Conservation (phyloP, 2,888 invertebrate genomes). For the Synanthedon andrenaeformis region DNA sequence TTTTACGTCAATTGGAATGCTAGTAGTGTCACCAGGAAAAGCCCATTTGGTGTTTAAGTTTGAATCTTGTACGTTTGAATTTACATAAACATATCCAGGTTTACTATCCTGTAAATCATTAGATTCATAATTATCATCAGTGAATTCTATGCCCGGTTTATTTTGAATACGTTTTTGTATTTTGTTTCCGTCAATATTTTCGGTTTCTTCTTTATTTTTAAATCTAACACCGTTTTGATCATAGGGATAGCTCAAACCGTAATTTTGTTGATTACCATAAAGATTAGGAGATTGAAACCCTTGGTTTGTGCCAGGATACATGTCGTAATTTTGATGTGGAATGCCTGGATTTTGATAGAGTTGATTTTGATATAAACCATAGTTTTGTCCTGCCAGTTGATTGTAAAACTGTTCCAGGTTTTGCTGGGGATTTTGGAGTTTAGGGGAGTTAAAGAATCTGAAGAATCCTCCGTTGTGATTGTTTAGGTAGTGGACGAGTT, state of each 20-base stretch:
- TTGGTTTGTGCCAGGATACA: slow-evolving; percentile 6
- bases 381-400: slow-evolving; percentile 25
- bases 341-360: slow-evolving; percentile 1
- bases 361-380: slow-evolving; percentile 12
- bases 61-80: not conserved
- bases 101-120: not conserved
- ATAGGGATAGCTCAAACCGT: slow-evolving; percentile 18
- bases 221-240: slow-evolving; percentile 16
- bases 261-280: slow-evolving; percentile 6
- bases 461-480: slow-evolving; percentile 90
- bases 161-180: slow-evolving; percentile 48
- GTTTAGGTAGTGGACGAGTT: slow-evolving; percentile 82
- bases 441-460: slow-evolving; percentile 76
- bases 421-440: slow-evolving; percentile 21
- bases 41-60: slow-evolving; percentile 22
- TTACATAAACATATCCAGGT: not conserved
- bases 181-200: slow-evolving; percentile 10
- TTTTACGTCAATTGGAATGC: slow-evolving; percentile 7
- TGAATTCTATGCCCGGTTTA: slow-evolving; percentile 8
- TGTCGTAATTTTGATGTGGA: slow-evolving; percentile 11
- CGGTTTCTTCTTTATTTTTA: slow-evolving; percentile 9
- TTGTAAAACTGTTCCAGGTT: slow-evolving; percentile 50
- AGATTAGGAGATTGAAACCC: slow-evolving; percentile 1
- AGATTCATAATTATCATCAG: not conserved
- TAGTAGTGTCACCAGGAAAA: slow-evolving; percentile 28